Evolutionary conservation across 30 jellyfish, hydroid and myxozoan species (phyloP), one percentile per base, ranked within the genome.

Genomic region (Pseudorhiza aurosa): DNA sequence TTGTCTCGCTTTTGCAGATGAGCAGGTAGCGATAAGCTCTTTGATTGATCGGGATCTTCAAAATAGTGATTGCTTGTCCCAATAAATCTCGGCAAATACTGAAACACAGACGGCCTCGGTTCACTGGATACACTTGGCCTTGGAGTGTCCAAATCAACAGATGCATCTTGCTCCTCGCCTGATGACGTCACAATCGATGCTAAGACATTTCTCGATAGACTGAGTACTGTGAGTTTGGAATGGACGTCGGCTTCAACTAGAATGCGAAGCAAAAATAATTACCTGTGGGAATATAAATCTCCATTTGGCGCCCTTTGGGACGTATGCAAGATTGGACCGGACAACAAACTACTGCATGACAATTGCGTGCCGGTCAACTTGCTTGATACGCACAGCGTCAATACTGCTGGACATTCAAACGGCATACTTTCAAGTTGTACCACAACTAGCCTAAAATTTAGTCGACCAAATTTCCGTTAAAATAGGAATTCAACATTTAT

Each of bases 121-220:
- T 78, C 90, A 33, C 64, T 78, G 19, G 90, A 78, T 42, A 78
- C 73, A 36, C 90, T 78, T 1, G 90, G 90, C 64, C 90, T 62
- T 31, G 90, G 90, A 49, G 82, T 78, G 25, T 78, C 90, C 17
- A 78, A 17, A 44, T 78, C 90, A 26, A 46, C 12, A 30, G 24
- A 10, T 1, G 39, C 28, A 24, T 55, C 72, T 12, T 35, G 47
- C 11, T 78, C 90, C 26, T 78, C 90, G 5, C 73, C 82, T 21
- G 93, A 65, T 31, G 93, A 81, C 29, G 93, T 55, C 2, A 81
- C 93, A 39, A 81, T 81, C 5, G 93, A 81, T 21, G 93, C 55
- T 26, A 81, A 46, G 32, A 81, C 40, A 28, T 69, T 69, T 42
- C 33, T 67, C 7, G 93, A 81, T 35, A 81, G 28, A 42, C 46